Evolutionary conservation across 2,888 invertebrate genomes (phyloP).

Genomic region (Ichneumoninae sp.): DNA sequence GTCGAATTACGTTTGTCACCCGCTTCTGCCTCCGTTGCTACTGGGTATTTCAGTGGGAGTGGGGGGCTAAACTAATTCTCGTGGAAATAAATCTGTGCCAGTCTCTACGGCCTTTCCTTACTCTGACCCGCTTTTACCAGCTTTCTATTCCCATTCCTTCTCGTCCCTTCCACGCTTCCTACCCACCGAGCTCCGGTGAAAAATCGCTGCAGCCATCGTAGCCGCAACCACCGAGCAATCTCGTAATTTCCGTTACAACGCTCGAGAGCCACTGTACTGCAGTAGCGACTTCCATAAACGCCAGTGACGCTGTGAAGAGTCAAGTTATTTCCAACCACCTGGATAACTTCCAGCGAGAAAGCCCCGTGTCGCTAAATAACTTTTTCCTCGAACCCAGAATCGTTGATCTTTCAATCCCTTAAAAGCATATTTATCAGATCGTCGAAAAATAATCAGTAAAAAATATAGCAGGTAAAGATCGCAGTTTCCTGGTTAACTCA

Average conservation of each 20-base stretch:
- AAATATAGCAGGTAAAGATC: background rate
- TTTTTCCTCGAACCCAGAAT: background rate
- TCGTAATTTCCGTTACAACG: constrained; percentile 70
- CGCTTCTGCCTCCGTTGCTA: constrained; percentile 4
- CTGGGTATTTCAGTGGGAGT: constrained; percentile 22
- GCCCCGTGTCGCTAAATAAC: constrained; percentile 1
- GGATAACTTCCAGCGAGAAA: constrained; percentile 35
- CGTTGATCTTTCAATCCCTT: background rate
- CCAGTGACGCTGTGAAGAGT: constrained; percentile 25
- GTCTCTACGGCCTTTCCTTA: constrained; percentile 49
- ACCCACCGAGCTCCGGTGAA: constrained; percentile 44
- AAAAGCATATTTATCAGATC: background rate
- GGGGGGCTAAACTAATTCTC: constrained; percentile 61
- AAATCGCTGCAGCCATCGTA: constrained; percentile 62
- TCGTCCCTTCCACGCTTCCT: constrained; percentile 31
- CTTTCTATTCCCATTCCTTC: constrained; percentile 52
- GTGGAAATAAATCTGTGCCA: constrained; percentile 65
- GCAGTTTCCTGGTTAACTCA: background rate
- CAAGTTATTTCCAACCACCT: constrained; percentile 50
- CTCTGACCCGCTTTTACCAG: constrained; percentile 10
- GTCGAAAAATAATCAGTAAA: background rate
- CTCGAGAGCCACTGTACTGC: constrained; percentile 40
- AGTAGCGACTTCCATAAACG: constrained; percentile 44
- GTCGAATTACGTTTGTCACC: constrained; percentile 36
- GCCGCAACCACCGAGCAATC: constrained; percentile 70